phyloP scores from a whole-genome alignment of 2,113 vertebrate species.

The Chionomys nivalis region DNA sequence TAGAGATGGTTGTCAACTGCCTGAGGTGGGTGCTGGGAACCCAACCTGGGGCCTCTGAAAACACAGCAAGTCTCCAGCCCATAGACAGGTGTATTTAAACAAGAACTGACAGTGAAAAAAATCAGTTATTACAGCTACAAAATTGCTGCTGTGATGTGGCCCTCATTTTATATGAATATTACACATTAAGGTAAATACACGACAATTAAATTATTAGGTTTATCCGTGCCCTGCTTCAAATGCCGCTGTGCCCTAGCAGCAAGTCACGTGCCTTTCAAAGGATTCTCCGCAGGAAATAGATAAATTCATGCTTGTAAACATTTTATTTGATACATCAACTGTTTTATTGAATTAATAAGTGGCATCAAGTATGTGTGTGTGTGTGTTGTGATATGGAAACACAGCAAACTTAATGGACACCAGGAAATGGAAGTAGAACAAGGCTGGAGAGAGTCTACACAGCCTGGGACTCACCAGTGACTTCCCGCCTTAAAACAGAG shows the following conservation, averaged over 20 bases:
- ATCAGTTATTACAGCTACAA: slow-evolving; percentile 10
- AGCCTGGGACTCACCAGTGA: rapidly evolving
- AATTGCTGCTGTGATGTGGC: slow-evolving; percentile 14
- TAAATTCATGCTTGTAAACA: slow-evolving; percentile 41
- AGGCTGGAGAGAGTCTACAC: no score
- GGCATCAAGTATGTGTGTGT: background rate
- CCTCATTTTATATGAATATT: slow-evolving; percentile 4
- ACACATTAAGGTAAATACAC: slow-evolving; percentile 22
- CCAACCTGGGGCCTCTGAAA: background rate
- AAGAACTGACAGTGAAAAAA: slow-evolving; percentile 15
- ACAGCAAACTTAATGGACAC: background rate
- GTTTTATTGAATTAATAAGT: slow-evolving; percentile 69
- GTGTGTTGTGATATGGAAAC: background rate
- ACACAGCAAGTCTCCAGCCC: background rate
- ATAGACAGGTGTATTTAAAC: slow-evolving; percentile 5
- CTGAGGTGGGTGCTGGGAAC: background rate
- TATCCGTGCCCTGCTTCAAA: slow-evolving; percentile 21
- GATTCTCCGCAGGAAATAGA: slow-evolving; percentile 6
- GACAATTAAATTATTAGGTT: slow-evolving; percentile 57
- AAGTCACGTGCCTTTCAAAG: background rate
- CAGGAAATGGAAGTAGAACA: background rate
- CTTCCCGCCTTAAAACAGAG: background rate
- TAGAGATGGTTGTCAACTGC: background rate
- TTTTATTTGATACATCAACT: slow-evolving; percentile 13
- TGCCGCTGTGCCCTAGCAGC: background rate